These are phyloP conservation scores for Staurois parvus DNA, from an alignment of 2,797 vertebrate genomes.

Conservation along the genomic window DNA sequence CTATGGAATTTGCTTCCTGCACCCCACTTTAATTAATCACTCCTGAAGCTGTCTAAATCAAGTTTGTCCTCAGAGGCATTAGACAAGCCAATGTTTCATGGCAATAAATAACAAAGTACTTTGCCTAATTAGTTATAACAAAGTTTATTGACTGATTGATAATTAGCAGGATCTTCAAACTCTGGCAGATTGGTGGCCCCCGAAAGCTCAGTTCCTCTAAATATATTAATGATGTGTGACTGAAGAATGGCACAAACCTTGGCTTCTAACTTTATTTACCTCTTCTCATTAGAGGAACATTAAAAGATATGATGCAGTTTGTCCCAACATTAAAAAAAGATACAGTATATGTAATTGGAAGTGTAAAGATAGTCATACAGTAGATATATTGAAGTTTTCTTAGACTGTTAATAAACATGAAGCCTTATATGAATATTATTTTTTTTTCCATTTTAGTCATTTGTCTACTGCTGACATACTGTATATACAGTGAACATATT, in stretches of 20 bases:
- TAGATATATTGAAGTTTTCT: no score
- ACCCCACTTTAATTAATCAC: conserved; percentile 5
- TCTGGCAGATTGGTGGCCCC: conserved; percentile 14
- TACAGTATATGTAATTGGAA: neutral
- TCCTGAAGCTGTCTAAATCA: conserved; percentile 23
- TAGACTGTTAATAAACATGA: no score
- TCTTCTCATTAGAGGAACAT: neutral
- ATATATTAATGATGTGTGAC: conserved; percentile 19
- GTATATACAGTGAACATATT: no score
- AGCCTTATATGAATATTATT: no score
- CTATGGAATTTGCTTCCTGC: neutral
- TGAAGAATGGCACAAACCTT: neutral
- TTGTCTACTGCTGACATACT: no score
- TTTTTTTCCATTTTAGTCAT: no score
- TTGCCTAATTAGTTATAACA: conserved; percentile 35
- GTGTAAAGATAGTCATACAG: no score
- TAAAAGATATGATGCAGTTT: neutral
- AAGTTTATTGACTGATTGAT: conserved; percentile 43
- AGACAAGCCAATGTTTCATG: neutral
- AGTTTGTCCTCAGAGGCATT: neutral
- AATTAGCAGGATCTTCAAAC: conserved; percentile 28
- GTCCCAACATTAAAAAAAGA: neutral
- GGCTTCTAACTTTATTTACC: neutral
- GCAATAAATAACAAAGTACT: conserved; percentile 31
- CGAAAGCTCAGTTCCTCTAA: neutral